Base-by-base conservation (phyloP, 2,797 vertebrate species). In the Tympanoctomys barrerae region DNA sequence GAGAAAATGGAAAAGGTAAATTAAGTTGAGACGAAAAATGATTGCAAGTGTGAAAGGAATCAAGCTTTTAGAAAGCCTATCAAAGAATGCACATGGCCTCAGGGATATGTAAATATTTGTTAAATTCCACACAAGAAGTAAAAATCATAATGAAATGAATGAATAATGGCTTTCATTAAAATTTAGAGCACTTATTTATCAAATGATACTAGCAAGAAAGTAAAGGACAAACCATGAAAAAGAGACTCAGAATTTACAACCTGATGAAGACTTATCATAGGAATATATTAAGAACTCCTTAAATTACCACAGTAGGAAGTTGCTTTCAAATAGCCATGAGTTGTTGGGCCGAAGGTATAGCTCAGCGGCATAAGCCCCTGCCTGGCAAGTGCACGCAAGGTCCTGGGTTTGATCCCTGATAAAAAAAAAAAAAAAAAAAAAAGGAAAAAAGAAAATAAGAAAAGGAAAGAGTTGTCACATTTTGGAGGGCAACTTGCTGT, bases 21-120 rank as follows among this genome's bases (percentile, higher is more conserved):
- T 85, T 87, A 78, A 92, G 42, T 87, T 91, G 22, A 94, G 62
- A 75, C 77, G 26, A 77, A 95, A 89, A 94, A 62, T 84, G 84
- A 85, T 90, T 8, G 54, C 28, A 39, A 87, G 85, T 57, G 7
- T 4, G 52, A 78, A 46, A 87, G 24, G 89, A 81, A 93, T 49
- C 5, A 95, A 91, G 70, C 3, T 83, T 91, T 93, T 80, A 81
- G 73, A 94, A 93, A 64, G 80, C 18, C 81, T 31, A 89, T 5
- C 54, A 10, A 39, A 89, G 49, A 84, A 87, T 85, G 54, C 49
- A 77, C 8, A 46, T 46, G n/a, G 90, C 13, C 22, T 87, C 78
- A 16, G 24, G 2, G 28, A 54, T 26, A 83, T 75, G 73, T 52
- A 91, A 89, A 90, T 70, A 85, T 77, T 84, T 93, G 54, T 95